Percentiles rank a stretch among this genome's conserved stretches.
Evolutionary conservation across 2,113 vertebrate genomes (phyloP).

Genomic region (Macquaria ambigua): DNA sequence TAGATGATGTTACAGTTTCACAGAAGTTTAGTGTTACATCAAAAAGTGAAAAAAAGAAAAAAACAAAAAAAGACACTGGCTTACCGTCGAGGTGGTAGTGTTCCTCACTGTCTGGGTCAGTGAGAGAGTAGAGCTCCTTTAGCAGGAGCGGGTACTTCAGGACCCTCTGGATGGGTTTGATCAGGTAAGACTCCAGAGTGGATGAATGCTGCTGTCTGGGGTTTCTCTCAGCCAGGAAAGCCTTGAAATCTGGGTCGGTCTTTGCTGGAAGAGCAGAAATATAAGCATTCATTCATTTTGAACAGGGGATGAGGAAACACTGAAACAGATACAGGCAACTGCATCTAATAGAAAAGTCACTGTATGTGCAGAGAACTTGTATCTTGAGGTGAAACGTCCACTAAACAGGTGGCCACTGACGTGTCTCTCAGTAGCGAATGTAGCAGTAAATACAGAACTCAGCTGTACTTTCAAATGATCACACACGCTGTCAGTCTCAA

Average conservation of each 20-base stretch:
- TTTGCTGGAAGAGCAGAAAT: slow-evolving; percentile 84
- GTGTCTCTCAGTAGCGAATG: neutral
- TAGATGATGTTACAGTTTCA: neutral
- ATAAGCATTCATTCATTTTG: neutral
- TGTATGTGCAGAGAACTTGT: neutral
- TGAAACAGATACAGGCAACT: neutral
- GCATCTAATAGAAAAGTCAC: neutral
- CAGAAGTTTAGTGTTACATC: neutral
- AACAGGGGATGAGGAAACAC: neutral
- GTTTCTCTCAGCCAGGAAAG: slow-evolving; percentile 95
- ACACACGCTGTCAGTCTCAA: neutral
- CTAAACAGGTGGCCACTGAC: neutral
- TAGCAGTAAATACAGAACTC: neutral
- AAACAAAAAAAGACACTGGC: neutral
- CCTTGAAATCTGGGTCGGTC: slow-evolving; percentile 93
- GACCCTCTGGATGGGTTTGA: slow-evolving; percentile 98
- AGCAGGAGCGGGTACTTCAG: slow-evolving; percentile 97
- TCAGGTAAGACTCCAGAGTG: slow-evolving; percentile 97
- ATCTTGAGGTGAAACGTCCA: neutral
- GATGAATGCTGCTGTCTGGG: slow-evolving; percentile 93
- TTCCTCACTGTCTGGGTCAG: slow-evolving; percentile 94
- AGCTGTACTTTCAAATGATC: neutral
- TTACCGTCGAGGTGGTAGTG: slow-evolving; percentile 96
- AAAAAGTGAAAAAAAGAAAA: neutral
- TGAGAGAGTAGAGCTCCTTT: slow-evolving; percentile 92